These are phyloP conservation scores for Macropodus opercularis DNA, from an alignment of 2,797 vertebrate species.

Conservation along the genomic window DNA sequence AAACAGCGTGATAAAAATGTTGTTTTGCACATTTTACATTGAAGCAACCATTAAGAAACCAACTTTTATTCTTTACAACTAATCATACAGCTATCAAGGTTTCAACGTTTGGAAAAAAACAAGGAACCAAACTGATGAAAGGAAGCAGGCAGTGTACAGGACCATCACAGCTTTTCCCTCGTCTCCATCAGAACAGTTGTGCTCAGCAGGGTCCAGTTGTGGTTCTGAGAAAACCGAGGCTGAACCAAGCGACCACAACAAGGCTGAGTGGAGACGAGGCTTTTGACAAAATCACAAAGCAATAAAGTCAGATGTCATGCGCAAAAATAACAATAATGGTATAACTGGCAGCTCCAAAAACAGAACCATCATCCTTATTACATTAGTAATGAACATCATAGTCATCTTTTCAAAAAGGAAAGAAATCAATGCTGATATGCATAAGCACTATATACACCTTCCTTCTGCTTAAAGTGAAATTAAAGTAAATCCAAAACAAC, in stretches of 20 bases:
- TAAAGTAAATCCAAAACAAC: not conserved
- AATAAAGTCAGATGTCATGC: constrained; percentile 27
- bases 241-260: not conserved
- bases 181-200: constrained; percentile 8
- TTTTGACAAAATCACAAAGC: constrained; percentile 19
- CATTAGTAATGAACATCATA: constrained; percentile 46
- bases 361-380: constrained; percentile 53
- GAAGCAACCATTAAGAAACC: constrained; percentile 43
- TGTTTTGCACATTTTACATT: not conserved
- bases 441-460: constrained; percentile 18
- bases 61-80: constrained; percentile 67
- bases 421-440: constrained; percentile 25
- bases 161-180: constrained; percentile 31
- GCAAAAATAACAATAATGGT: constrained; percentile 20
- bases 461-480: constrained; percentile 7
- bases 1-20: no score
- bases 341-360: constrained; percentile 60
- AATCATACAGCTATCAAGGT: constrained; percentile 50
- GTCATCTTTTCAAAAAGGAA: constrained; percentile 29
- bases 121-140: constrained; percentile 49
- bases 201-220: constrained; percentile 13
- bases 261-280: constrained; percentile 20
- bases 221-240: constrained; percentile 5
- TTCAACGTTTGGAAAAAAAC: constrained; percentile 62
- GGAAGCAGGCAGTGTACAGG: constrained; percentile 63